Conservation (phyloP, 2,888 invertebrate genomes). For the Dinocampus coccinellae region DNA sequence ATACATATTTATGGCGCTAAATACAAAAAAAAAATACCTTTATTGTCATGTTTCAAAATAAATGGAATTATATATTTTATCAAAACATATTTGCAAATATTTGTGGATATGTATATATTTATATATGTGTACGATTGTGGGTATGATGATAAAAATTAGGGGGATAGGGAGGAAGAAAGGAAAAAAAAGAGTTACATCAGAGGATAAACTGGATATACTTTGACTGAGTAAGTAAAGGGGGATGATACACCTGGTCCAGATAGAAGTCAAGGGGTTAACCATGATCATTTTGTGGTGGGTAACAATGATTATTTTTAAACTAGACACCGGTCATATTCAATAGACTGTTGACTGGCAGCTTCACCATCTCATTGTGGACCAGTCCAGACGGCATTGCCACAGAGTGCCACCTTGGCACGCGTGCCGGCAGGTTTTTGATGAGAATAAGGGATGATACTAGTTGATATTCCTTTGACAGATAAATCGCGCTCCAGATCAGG, state of each 20-base stretch:
- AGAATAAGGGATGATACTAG: conserved; percentile 20
- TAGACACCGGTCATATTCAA: conserved; percentile 60
- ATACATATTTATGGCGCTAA: not conserved
- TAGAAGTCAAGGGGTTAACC: conserved; percentile 56
- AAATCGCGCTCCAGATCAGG: conserved; percentile 64
- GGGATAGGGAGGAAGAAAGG: not conserved
- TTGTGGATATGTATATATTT: not conserved
- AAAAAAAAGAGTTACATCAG: no score
- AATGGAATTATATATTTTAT: not conserved
- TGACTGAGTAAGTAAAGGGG: conserved; percentile 5
- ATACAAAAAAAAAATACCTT: not conserved
- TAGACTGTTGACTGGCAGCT: conserved; percentile 17
- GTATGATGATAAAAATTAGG: not conserved
- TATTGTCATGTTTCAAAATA: not conserved
- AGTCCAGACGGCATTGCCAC: conserved; percentile 50
- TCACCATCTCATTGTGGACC: conserved; percentile 65
- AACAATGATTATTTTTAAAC: conserved; percentile 46
- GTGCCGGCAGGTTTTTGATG: conserved; percentile 61
- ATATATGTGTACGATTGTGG: no score
- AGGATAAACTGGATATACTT: not conserved
- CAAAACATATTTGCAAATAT: not conserved
- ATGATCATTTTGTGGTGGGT: conserved; percentile 59
- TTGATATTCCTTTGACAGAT: conserved; percentile 50
- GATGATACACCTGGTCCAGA: conserved; percentile 39
- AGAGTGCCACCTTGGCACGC: conserved; percentile 61